A percentile compares a stretch with the other conserved stretches of the same genome.
Conservation (phyloP, 1,140 invertebrate genomes). For the Apolygus lucorum region DNA sequence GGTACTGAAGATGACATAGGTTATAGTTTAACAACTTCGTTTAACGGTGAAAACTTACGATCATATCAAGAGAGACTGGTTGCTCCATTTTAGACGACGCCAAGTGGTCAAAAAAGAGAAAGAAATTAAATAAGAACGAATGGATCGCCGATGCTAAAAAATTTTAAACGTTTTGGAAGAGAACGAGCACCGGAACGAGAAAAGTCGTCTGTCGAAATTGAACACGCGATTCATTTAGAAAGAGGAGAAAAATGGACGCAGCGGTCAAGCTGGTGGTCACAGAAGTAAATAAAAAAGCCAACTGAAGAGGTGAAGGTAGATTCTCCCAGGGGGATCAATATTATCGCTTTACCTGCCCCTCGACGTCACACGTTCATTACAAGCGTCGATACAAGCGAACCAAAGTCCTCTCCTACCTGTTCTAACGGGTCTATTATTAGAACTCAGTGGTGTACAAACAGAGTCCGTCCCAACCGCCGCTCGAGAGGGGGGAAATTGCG, state of each 20-base stretch:
- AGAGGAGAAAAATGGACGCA: neutral
- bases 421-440: too few relatives aligned
- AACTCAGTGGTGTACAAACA: too few relatives aligned
- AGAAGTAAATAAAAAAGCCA: neutral
- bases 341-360: neutral
- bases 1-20: neutral
- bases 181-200: neutral
- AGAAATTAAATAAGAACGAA: neutral
- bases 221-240: neutral
- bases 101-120: neutral
- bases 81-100: slow-evolving; percentile 16
- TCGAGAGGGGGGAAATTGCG: too few relatives aligned
- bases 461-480: too few relatives aligned
- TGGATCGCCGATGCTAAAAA: neutral
- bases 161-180: neutral
- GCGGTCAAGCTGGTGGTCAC: neutral
- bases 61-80: slow-evolving; percentile 25
- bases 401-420: too few relatives aligned
- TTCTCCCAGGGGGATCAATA: neutral
- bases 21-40: neutral
- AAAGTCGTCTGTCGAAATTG: neutral
- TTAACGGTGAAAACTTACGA: slow-evolving; percentile 19
- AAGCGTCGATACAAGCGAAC: too few relatives aligned
- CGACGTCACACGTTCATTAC: neutral
- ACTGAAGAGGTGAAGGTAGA: neutral